Percentiles rank a stretch among this genome's conserved stretches.
These are phyloP conservation scores for Hypotaenidia philippensis DNA, from an alignment of 2,797 vertebrate genomes.

Conservation along the genomic window DNA sequence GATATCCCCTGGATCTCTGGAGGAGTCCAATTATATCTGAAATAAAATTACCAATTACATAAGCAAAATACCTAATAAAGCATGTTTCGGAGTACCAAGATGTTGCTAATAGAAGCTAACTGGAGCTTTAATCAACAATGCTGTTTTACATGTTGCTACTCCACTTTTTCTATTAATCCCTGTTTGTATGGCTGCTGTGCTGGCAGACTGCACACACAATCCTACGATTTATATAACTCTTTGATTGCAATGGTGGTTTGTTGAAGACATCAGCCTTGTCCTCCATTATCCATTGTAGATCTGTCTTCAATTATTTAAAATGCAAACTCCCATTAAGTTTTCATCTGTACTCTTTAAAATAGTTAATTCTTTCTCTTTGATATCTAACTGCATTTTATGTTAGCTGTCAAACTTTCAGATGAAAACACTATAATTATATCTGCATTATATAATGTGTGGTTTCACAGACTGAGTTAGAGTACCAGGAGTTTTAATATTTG, in stretches of 20 bases:
- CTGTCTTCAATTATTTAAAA: background rate
- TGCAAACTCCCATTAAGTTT: background rate
- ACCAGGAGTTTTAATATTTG: conserved; percentile 20
- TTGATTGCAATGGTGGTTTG: background rate
- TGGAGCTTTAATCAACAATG: background rate
- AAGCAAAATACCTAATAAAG: background rate
- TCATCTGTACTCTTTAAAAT: background rate
- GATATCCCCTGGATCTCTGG: background rate
- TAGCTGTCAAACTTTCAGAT: background rate
- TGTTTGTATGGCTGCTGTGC: background rate
- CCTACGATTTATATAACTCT: background rate
- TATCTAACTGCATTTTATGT: background rate
- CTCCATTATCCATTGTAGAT: background rate
- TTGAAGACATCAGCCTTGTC: background rate
- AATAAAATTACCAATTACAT: background rate
- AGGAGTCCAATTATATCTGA: background rate
- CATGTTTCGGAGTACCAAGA: background rate
- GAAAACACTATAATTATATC: background rate
- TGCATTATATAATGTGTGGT: background rate
- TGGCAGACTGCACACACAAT: background rate
- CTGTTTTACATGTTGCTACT: background rate
- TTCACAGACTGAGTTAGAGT: background rate
- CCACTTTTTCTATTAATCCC: background rate
- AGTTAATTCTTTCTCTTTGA: background rate
- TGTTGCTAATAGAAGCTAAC: background rate